phyloP scores from a whole-genome alignment of 2,797 vertebrate species.

The Myotis planiceps region DNA sequence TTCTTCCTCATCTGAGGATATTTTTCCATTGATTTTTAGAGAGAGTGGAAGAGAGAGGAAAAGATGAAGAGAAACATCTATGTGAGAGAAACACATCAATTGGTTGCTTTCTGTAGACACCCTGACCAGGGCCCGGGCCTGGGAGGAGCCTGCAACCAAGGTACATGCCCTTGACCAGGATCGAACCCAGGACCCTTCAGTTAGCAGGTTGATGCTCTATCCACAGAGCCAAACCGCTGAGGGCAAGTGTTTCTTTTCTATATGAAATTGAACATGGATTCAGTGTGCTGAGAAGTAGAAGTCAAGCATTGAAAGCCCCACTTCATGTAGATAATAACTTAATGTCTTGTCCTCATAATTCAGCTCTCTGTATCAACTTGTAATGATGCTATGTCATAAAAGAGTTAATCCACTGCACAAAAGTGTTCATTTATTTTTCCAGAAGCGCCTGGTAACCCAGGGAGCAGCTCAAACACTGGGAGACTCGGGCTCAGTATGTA shows the following conservation, averaged over 20 bases:
- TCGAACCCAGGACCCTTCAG: too few species aligned
- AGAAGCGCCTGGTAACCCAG: not conserved
- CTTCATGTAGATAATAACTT: slow-evolving; percentile 39
- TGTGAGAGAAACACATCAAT: too few species aligned
- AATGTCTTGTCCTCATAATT: slow-evolving; percentile 19
- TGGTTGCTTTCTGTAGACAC: too few species aligned
- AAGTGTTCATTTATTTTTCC: not conserved
- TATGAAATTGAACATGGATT: not conserved
- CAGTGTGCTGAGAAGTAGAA: not conserved
- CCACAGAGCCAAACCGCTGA: too few species aligned
- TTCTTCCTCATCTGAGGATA: too few species aligned
- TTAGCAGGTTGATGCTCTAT: too few species aligned
- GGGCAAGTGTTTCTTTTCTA: not conserved
- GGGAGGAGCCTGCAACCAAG: too few species aligned
- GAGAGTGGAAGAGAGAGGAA: too few species aligned
- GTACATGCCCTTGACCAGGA: too few species aligned
- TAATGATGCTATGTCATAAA: not conserved
- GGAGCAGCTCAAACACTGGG: not conserved
- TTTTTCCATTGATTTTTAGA: too few species aligned
- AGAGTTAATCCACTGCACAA: slow-evolving; percentile 21
- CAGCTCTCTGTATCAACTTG: not conserved
- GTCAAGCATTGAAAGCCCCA: not conserved
- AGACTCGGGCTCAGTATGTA: slow-evolving; percentile 45
- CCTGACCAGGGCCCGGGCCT: too few species aligned
- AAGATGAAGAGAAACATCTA: too few species aligned